Conservation (phyloP, 1,140 invertebrate species). For the Drosophila trapezifrons region DNA sequence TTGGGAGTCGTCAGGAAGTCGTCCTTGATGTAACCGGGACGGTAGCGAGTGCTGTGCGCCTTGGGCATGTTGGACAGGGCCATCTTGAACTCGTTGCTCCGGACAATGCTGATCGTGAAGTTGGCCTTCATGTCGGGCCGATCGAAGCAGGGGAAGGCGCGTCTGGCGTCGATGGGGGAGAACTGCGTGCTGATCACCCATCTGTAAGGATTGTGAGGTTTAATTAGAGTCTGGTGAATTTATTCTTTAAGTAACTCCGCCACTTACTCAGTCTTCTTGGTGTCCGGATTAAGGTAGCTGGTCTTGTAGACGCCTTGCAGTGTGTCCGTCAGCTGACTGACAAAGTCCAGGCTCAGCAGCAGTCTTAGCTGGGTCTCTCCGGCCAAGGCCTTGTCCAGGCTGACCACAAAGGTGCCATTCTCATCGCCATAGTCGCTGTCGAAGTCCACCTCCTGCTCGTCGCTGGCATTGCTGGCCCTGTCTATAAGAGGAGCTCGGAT, state of each 20-base stretch:
- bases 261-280: constrained; percentile 87
- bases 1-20: constrained; percentile 87
- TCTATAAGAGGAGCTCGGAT: constrained; percentile 29
- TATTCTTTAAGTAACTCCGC: accelerated
- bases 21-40: constrained; percentile 84
- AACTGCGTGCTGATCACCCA: constrained; percentile 91
- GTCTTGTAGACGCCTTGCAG: constrained; percentile 92
- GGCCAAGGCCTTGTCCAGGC: constrained; percentile 43
- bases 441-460: constrained; percentile 75
- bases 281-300: constrained; percentile 88
- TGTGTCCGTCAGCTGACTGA: constrained; percentile 87
- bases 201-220: constrained; percentile 74
- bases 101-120: constrained; percentile 89
- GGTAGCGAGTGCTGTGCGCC: constrained; percentile 50
- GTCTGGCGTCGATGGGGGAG: constrained; percentile 91
- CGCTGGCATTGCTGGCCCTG: constrained; percentile 27
- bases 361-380: constrained; percentile 46
- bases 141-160: constrained; percentile 96
- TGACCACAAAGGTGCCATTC: constrained; percentile 75
- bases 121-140: constrained; percentile 92
- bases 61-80: constrained; percentile 88
- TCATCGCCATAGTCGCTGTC: constrained; percentile 74
- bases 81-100: constrained; percentile 86
- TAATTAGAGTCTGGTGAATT: accelerated
- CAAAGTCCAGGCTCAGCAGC: constrained; percentile 87